These are phyloP conservation scores for Felis chaus DNA, from an alignment of 2,113 vertebrate species.

Conservation along the genomic window DNA sequence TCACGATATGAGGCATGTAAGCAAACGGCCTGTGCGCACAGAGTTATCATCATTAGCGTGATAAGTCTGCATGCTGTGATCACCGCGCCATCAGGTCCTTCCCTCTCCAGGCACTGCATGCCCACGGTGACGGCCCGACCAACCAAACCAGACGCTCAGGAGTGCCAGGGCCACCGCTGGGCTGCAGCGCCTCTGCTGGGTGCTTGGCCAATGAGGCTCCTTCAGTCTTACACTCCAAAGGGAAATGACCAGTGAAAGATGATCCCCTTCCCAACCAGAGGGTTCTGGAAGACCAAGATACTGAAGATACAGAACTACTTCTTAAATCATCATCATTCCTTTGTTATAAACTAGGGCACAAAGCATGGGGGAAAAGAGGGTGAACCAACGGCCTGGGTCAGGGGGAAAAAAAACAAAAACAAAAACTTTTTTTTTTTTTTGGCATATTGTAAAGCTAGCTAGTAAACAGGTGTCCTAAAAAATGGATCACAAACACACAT, in stretches of 20 bases:
- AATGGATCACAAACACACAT: conserved; percentile 79
- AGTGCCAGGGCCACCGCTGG: neutral
- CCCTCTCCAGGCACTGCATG: neutral
- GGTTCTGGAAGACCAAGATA: conserved; percentile 89
- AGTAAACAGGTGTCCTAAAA: conserved; percentile 82
- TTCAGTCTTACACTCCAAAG: conserved; percentile 75
- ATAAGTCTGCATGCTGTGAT: neutral
- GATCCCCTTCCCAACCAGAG: conserved; percentile 83
- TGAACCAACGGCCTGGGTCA: conserved; percentile 50
- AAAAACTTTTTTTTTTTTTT: conserved; percentile 69
- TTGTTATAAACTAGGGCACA: conserved; percentile 76
- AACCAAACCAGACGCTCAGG: neutral
- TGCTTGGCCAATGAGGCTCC: conserved; percentile 82
- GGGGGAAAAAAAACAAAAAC: neutral
- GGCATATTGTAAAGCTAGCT: conserved; percentile 88
- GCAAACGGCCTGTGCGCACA: conserved; percentile 9
- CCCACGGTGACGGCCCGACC: neutral
- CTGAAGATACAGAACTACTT: conserved; percentile 92
- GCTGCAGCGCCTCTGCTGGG: conserved; percentile 72
- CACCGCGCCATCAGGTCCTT: neutral
- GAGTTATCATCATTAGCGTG: neutral
- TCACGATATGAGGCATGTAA: conserved; percentile 23
- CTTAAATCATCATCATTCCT: conserved; percentile 67
- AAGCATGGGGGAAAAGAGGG: conserved; percentile 72
- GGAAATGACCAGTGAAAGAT: conserved; percentile 79